phyloP scores from a whole-genome alignment of 1,140 invertebrate genomes.

The Bathynomus jamesi region DNA sequence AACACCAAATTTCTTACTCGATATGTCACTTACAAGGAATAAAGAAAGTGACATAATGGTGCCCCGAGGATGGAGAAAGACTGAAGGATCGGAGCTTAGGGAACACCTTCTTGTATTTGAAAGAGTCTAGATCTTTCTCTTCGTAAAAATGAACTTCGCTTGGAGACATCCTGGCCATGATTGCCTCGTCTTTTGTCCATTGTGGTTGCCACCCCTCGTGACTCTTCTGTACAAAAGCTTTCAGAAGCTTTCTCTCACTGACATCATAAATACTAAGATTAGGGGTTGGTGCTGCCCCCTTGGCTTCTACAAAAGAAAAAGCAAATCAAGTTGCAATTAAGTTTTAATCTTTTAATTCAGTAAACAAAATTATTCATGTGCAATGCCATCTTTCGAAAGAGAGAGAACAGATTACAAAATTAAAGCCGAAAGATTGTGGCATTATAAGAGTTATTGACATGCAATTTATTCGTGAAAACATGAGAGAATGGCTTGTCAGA shows the following conservation, averaged over 20 bases:
- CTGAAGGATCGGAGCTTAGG: constrained; percentile 22
- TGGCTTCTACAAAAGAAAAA: constrained; percentile 13
- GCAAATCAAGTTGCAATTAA: background rate
- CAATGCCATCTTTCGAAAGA: too few relatives aligned
- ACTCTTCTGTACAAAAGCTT: constrained; percentile 22
- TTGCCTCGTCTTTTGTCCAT: constrained; percentile 24
- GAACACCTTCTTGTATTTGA: constrained; percentile 21
- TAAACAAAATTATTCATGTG: too few relatives aligned
- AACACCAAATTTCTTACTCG: too few relatives aligned
- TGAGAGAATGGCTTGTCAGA: too few relatives aligned
- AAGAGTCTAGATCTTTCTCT: constrained; percentile 14
- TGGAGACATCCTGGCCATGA: constrained; percentile 17
- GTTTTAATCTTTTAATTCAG: too few relatives aligned
- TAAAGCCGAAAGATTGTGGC: too few relatives aligned
- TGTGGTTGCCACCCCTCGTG: constrained; percentile 18
- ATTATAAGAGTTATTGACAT: too few relatives aligned
- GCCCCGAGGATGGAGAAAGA: constrained; percentile 17
- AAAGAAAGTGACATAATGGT: constrained; percentile 26
- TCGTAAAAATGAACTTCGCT: constrained; percentile 30
- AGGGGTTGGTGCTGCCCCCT: constrained; percentile 19
- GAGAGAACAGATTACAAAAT: too few relatives aligned
- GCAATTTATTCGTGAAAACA: too few relatives aligned
- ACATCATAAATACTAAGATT: constrained; percentile 30
- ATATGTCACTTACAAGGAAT: constrained; percentile 22
- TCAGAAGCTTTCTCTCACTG: constrained; percentile 14